Conservation (phyloP, 2,113 vertebrate species). For the Cyphomyrus discorhynchus region DNA sequence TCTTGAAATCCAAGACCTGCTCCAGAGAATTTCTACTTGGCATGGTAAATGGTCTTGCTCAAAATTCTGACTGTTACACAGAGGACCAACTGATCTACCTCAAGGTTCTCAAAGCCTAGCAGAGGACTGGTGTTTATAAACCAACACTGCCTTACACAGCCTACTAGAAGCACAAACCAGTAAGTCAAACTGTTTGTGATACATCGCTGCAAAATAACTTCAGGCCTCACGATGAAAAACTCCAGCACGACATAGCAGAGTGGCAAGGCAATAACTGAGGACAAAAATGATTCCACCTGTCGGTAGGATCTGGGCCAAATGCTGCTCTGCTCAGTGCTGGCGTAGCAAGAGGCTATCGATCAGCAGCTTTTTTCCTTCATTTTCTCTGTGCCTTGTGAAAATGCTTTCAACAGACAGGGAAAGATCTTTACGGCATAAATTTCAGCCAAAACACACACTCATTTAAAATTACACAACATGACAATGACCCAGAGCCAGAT, state of each 20-base stretch:
- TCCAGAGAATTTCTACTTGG: neutral
- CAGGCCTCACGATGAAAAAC: neutral
- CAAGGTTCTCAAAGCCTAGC: neutral
- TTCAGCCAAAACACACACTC: neutral
- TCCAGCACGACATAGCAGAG: neutral
- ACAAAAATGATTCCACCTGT: neutral
- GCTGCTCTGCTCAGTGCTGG: neutral
- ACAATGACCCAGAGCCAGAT: neutral
- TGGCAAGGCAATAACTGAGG: neutral
- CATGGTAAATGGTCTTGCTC: neutral
- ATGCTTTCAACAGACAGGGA: slow-evolving; percentile 1
- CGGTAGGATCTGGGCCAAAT: neutral
- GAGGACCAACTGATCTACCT: neutral
- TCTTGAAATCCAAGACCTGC: neutral
- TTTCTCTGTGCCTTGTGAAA: neutral
- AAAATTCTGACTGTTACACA: neutral
- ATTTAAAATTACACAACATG: neutral
- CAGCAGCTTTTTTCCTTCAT: neutral
- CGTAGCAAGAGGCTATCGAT: neutral
- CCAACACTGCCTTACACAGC: neutral
- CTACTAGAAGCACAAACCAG: slow-evolving; percentile 9
- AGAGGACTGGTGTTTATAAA: neutral
- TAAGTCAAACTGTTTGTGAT: neutral
- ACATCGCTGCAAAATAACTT: neutral
- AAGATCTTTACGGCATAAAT: neutral